Percentiles rank a stretch among this genome's conserved stretches.
Evolutionary conservation across 2,797 vertebrate genomes (phyloP).

Genomic region (Betta splendens): DNA sequence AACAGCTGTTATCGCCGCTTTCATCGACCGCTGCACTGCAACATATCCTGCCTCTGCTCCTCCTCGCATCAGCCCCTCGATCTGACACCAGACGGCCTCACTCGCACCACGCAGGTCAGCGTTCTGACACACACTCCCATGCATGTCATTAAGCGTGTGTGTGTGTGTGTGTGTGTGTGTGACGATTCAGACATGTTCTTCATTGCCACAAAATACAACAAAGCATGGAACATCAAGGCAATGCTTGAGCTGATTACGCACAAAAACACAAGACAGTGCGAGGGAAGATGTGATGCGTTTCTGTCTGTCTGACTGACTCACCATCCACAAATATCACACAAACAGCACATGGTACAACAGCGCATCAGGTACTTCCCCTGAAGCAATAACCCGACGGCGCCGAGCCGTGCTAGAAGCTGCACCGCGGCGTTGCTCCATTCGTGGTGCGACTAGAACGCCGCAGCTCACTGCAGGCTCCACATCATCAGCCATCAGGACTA

Average conservation of each 20-base stretch:
- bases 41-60: constrained; percentile 71
- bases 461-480: constrained; percentile 5
- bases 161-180: too few species aligned
- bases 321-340: constrained; percentile 53
- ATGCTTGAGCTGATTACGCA: constrained; percentile 17
- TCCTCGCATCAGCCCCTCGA: constrained; percentile 32
- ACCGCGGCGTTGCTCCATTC: not conserved
- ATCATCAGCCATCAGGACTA: not conserved
- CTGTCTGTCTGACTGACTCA: constrained; percentile 58
- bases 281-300: constrained; percentile 30
- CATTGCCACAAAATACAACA: not conserved
- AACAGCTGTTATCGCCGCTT: constrained; percentile 50
- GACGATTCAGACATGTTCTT: not conserved
- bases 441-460: not conserved
- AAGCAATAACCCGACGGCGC: not conserved
- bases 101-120: constrained; percentile 5
- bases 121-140: not conserved
- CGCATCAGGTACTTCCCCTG: constrained; percentile 54
- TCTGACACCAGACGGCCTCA: constrained; percentile 27
- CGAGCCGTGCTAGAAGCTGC: constrained; percentile 17
- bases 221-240: constrained; percentile 13
- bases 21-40: constrained; percentile 61
- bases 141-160: not conserved
- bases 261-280: not conserved
- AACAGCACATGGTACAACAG: constrained; percentile 40